These are phyloP conservation scores for Phengaris arion DNA, from an alignment of 2,888 invertebrate species.

Conservation along the genomic window DNA sequence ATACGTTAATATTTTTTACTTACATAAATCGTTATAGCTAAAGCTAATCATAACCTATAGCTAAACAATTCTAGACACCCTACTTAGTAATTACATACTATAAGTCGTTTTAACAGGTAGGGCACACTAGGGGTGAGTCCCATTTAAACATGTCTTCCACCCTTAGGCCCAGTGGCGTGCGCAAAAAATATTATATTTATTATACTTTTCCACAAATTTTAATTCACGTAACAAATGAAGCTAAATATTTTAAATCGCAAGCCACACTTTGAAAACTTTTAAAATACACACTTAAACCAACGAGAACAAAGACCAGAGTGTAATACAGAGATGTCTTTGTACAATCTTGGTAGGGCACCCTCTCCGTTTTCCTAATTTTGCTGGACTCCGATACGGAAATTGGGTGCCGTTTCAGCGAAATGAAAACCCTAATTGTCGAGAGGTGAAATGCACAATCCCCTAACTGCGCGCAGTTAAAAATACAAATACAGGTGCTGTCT, in stretches of 20 bases:
- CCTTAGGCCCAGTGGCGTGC: conserved; percentile 13
- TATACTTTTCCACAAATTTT: not conserved
- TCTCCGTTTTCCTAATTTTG: conserved; percentile 43
- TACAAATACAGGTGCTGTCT: conserved; percentile 42
- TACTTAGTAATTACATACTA: not conserved
- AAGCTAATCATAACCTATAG: not conserved
- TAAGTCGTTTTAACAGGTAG: not conserved
- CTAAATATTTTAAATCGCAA: not conserved
- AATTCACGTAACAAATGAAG: conserved; percentile 1
- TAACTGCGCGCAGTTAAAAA: conserved; percentile 42
- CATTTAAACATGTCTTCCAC: not conserved
- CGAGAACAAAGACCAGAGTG: not conserved
- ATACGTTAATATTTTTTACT: not conserved
- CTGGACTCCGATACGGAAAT: conserved; percentile 40
- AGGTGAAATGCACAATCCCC: conserved; percentile 37
- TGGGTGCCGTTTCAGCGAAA: conserved; percentile 44
- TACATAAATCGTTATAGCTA: not conserved
- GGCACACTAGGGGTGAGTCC: not conserved
- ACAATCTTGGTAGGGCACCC: conserved; percentile 35
- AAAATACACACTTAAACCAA: not conserved
- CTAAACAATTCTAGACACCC: not conserved
- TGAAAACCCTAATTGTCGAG: conserved; percentile 46
- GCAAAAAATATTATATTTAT: not conserved
- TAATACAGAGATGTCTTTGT: conserved; percentile 27
- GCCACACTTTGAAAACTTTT: not conserved